phyloP scores from a whole-genome alignment of 2,888 invertebrate species.

The Dione vanillae region DNA sequence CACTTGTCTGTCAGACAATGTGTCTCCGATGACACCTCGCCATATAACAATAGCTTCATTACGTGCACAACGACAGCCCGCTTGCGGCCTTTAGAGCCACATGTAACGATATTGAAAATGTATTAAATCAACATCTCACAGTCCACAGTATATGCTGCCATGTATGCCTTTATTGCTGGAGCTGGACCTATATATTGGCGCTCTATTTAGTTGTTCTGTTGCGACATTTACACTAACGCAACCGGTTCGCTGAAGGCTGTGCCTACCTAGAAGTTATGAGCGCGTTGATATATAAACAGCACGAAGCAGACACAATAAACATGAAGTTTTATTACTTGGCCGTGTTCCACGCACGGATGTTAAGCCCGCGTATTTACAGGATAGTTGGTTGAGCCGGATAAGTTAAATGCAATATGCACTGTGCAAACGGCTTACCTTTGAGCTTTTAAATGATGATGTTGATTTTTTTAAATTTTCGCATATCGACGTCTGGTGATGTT shows the following conservation, averaged over 20 bases:
- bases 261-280: conserved; percentile 56
- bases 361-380: conserved; percentile 76
- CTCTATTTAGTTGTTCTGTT: conserved; percentile 46
- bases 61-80: conserved; percentile 72
- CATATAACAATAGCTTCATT: conserved; percentile 74
- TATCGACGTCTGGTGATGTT: no score
- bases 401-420: conserved; percentile 40
- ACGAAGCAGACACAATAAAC: conserved; percentile 77
- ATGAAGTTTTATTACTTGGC: conserved; percentile 83
- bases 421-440: conserved; percentile 23
- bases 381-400: conserved; percentile 64
- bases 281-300: conserved; percentile 63
- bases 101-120: conserved; percentile 59
- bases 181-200: conserved; percentile 47
- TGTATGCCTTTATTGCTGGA: no score
- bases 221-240: conserved; percentile 49
- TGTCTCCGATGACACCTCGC: conserved; percentile 67
- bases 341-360: conserved; percentile 79
- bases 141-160: not conserved
- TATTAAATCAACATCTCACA: conserved; percentile 29
- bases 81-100: conserved; percentile 52
- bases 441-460: conserved; percentile 1
- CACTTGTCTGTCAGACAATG: conserved; percentile 69
- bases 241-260: conserved; percentile 58
- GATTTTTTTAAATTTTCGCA: not conserved